A percentile compares a stretch with the other conserved stretches of the same genome.
Conservation (phyloP, 2,113 vertebrate genomes). For the Manacus vitellinus region DNA sequence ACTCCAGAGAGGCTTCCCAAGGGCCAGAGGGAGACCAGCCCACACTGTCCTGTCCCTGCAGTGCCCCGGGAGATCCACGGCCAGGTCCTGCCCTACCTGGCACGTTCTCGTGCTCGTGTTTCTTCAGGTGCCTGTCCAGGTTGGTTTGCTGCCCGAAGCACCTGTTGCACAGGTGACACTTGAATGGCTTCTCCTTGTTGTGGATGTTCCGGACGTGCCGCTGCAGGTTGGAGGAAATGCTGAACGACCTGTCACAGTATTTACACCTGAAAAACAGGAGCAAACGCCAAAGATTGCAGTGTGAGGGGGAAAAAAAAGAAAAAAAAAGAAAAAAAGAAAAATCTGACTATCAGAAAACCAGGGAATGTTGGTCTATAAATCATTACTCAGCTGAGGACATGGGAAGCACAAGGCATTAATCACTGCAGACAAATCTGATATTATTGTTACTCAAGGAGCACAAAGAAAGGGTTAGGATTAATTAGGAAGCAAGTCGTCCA, state of each 20-base stretch:
- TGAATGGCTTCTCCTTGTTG: slow-evolving; percentile 99
- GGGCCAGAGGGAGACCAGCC: not conserved
- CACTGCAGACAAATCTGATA: slow-evolving; percentile 53
- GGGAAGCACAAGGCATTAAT: slow-evolving; percentile 29
- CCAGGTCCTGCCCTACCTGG: slow-evolving; percentile 77
- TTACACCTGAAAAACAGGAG: slow-evolving; percentile 88
- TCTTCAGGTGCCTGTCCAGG: slow-evolving; percentile 96
- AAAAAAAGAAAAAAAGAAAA: not conserved
- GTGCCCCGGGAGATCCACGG: rapidly evolving
- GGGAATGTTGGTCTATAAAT: slow-evolving; percentile 44
- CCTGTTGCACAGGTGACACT: slow-evolving; percentile 97
- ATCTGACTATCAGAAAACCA: not conserved
- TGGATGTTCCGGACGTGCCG: slow-evolving; percentile 99
- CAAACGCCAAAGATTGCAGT: not conserved
- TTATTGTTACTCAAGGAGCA: slow-evolving; percentile 33
- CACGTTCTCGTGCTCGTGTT: slow-evolving; percentile 95
- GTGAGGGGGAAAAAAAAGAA: not conserved
- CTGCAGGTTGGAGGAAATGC: slow-evolving; percentile 99
- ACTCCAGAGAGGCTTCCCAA: not conserved
- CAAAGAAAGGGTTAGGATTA: slow-evolving; percentile 56
- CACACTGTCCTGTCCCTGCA: rapidly evolving
- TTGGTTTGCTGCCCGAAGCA: slow-evolving; percentile 99
- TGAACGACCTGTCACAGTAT: slow-evolving; percentile 99
- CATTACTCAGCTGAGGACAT: slow-evolving; percentile 6
- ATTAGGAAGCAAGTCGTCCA: not conserved